Conservation (phyloP, 2,797 vertebrate genomes). For the Tapirus indicus region DNA sequence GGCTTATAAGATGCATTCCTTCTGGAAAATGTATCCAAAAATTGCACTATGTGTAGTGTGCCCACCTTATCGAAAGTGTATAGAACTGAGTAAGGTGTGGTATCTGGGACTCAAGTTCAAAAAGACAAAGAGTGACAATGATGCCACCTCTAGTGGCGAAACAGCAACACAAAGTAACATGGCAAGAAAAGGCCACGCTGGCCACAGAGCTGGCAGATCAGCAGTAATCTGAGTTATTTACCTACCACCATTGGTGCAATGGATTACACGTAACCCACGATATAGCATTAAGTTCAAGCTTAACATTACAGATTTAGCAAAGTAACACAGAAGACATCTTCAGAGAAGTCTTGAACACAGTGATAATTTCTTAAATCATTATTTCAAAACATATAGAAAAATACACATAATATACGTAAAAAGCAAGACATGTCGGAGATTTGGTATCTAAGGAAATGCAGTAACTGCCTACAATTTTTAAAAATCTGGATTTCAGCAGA, state of each 20-base stretch:
- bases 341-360: neutral
- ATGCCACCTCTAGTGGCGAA: neutral
- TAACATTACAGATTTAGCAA: neutral
- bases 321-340: neutral
- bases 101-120: neutral
- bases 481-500: neutral
- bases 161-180: neutral
- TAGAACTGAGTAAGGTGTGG: neutral
- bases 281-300: constrained; percentile 3
- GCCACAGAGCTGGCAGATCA: neutral
- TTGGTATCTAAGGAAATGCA: constrained; percentile 40
- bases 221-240: neutral
- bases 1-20: neutral
- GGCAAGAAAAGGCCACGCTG: neutral
- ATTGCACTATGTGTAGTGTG: neutral
- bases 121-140: neutral
- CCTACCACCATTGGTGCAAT: neutral
- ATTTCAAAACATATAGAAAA: neutral
- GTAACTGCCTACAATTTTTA: neutral
- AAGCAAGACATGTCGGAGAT: neutral
- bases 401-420: neutral
- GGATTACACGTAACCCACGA: neutral
- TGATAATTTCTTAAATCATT: constrained; percentile 39
- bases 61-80: neutral
- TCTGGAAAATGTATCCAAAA: constrained; percentile 2